These are phyloP conservation scores for Spea hammondii DNA, from an alignment of 2,797 vertebrate species.

Conservation along the genomic window DNA sequence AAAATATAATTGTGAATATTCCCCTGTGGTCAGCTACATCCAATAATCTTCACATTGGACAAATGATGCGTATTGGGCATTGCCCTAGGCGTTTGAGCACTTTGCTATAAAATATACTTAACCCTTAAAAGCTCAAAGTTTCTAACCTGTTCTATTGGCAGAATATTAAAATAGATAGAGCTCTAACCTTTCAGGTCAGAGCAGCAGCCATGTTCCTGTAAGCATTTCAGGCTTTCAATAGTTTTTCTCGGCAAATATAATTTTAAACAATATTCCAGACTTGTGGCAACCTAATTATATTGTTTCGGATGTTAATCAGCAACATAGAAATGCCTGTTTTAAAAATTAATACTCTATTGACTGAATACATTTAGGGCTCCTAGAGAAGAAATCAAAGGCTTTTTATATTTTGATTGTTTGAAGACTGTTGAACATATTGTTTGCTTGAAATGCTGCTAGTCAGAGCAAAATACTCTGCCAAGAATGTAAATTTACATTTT, in stretches of 20 bases:
- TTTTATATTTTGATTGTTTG: not conserved
- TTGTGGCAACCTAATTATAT: conserved; percentile 4
- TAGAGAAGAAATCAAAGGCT: not conserved
- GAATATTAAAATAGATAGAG: conserved; percentile 34
- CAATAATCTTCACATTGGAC: conserved; percentile 49
- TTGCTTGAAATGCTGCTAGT: too few relatives aligned
- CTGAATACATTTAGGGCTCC: not conserved
- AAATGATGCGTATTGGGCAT: conserved; percentile 38
- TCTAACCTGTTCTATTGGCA: conserved; percentile 34
- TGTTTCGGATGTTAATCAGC: conserved; percentile 8
- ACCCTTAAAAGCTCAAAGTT: conserved; percentile 33
- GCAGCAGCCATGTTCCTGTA: conserved; percentile 22
- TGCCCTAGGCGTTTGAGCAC: conserved; percentile 45
- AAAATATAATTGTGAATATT: conserved; percentile 46
- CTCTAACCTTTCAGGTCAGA: conserved; percentile 27
- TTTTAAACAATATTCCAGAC: conserved; percentile 10
- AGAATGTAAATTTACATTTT: too few relatives aligned
- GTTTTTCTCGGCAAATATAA: conserved; percentile 23
- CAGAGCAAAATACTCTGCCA: too few relatives aligned
- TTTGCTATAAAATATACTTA: conserved; percentile 46
- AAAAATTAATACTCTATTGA: conserved; percentile 18
- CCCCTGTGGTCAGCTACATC: conserved; percentile 47
- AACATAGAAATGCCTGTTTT: conserved; percentile 4
- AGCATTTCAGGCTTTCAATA: conserved; percentile 16
- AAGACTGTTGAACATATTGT: too few relatives aligned